Percentiles rank a stretch among this genome's conserved stretches.
phyloP scores from a whole-genome alignment of 2,888 invertebrate species.

The Pristionchus fissidentatus region DNA sequence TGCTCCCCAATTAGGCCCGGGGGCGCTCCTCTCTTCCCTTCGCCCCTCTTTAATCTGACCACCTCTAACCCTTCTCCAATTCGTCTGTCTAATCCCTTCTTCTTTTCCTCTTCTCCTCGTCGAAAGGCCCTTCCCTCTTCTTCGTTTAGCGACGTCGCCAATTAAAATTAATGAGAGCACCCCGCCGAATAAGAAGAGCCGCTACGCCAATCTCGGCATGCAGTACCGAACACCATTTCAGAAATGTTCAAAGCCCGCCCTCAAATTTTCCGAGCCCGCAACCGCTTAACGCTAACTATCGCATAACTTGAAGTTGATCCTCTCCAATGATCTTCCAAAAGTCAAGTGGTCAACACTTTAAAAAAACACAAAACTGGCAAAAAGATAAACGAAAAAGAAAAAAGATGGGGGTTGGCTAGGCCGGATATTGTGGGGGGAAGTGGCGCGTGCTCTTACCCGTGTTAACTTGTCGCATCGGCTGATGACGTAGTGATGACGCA shows the following conservation, averaged over 20 bases:
- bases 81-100: no score
- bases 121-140: neutral
- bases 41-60: slow-evolving; percentile 1
- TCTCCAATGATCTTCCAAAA: no score
- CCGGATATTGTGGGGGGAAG: neutral
- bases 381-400: neutral
- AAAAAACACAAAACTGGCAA: no score
- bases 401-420: neutral
- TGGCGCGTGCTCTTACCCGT: neutral
- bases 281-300: no score
- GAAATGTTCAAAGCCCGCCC: neutral
- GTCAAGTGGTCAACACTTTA: neutral
- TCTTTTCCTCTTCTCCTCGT: neutral
- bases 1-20: slow-evolving; percentile 15
- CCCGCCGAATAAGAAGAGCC: neutral
- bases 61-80: slow-evolving; percentile 28
- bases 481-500: neutral
- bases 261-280: neutral
- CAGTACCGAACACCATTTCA: no score
- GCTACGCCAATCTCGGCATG: no score
- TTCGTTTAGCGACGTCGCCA: slow-evolving; percentile 37
- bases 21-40: neutral
- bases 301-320: no score
- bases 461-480: neutral
- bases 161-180: slow-evolving; percentile 48